Percentiles rank a stretch among this genome's conserved stretches.
These are phyloP conservation scores for Drosophila longiperda DNA, from an alignment of 2,888 invertebrate genomes.

Conservation along the genomic window DNA sequence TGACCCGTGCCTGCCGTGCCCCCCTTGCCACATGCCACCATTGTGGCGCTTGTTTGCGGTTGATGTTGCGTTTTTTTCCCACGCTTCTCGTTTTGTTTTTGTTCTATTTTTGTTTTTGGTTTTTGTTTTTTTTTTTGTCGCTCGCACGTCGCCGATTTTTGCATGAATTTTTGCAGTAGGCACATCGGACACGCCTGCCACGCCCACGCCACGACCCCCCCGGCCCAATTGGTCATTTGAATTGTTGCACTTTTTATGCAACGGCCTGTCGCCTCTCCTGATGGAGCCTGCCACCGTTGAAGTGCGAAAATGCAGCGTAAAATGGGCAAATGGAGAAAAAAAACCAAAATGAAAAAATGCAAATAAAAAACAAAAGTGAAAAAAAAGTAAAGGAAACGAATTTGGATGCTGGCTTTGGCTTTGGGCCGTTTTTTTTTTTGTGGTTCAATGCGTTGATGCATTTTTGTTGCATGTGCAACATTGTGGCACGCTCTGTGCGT, in stretches of 20 bases:
- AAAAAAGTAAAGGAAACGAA: conserved; percentile 30
- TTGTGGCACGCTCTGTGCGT: conserved; percentile 22
- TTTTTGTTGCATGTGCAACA: conserved; percentile 76
- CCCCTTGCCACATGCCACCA: background rate
- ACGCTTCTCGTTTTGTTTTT: conserved; percentile 46
- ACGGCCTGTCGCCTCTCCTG: conserved; percentile 55
- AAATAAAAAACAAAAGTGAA: conserved; percentile 7
- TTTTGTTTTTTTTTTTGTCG: conserved; percentile 15
- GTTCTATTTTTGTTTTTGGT: conserved; percentile 4
- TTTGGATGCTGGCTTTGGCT: conserved; percentile 4
- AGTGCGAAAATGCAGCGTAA: conserved; percentile 76
- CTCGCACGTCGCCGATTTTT: conserved; percentile 63
- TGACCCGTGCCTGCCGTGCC: conserved; percentile 3
- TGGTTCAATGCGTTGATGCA: conserved; percentile 67
- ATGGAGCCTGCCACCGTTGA: conserved; percentile 55
- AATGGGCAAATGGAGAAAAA: conserved; percentile 33
- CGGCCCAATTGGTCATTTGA: conserved; percentile 64
- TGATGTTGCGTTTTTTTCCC: conserved; percentile 65
- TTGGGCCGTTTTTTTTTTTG: conserved; percentile 24
- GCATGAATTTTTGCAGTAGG: conserved; percentile 78
- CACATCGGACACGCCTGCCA: conserved; percentile 17
- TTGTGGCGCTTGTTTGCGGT: conserved; percentile 72
- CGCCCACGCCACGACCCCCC: background rate
- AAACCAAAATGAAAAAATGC: conserved; percentile 44
- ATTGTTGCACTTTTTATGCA: conserved; percentile 80